Conservation (phyloP, 2,113 vertebrate species). For the Thamnophis sirtalis region DNA sequence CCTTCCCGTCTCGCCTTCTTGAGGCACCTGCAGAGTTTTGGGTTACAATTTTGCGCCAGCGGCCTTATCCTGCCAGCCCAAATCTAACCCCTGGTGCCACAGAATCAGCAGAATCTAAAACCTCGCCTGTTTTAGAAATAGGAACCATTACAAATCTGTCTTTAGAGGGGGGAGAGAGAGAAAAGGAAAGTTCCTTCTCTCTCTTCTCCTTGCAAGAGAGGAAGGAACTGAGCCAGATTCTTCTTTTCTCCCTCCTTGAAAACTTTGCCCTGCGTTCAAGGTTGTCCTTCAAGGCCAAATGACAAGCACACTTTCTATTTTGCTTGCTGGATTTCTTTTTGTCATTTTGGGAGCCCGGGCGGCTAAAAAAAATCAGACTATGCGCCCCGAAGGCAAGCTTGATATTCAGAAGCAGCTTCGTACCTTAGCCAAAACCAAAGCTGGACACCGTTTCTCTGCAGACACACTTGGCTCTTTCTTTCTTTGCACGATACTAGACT, state of each 20-base stretch:
- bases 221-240: too few species aligned
- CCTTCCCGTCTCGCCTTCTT: accelerated
- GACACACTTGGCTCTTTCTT: too few species aligned
- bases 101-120: neutral
- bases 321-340: neutral
- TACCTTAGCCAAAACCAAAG: constrained; percentile 2
- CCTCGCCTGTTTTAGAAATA: neutral
- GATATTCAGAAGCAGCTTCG: neutral
- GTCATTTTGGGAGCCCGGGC: neutral
- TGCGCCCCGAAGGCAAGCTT: too few species aligned
- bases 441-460: constrained; percentile 36
- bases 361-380: neutral
- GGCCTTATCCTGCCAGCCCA: neutral
- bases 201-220: too few species aligned
- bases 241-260: neutral
- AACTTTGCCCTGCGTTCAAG: neutral
- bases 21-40: neutral
- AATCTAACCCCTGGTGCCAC: neutral
- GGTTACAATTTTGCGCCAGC: neutral
- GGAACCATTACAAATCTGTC: neutral
- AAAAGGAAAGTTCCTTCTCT: neutral
- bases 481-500: neutral
- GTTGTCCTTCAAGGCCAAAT: neutral
- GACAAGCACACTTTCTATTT: neutral
- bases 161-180: neutral